Evolutionary conservation across 2,888 invertebrate species (phyloP).

Genomic region (Autographa pulchrina): DNA sequence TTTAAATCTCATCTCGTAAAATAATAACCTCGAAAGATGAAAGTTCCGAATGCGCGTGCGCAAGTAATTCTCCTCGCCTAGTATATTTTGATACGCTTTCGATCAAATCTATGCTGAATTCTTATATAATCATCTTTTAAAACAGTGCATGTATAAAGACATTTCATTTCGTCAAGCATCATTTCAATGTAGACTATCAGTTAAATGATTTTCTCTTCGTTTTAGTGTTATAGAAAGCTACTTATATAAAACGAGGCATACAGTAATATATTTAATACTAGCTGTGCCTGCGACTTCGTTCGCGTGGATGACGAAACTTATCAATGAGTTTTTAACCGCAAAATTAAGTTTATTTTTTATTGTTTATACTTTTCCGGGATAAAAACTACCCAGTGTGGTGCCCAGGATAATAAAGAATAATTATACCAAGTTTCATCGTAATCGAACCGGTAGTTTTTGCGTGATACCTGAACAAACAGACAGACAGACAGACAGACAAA

Average conservation of each 20-base stretch:
- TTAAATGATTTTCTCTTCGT: background rate
- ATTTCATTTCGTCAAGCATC: background rate
- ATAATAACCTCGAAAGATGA: background rate
- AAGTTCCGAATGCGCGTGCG: constrained; percentile 43
- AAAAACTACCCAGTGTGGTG: no score
- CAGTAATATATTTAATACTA: background rate
- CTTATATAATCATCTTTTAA: constrained; percentile 16
- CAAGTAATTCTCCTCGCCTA: constrained; percentile 41
- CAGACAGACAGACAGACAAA: no score
- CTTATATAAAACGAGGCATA: background rate
- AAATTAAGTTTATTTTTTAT: no score
- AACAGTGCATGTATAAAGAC: constrained; percentile 4
- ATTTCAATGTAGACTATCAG: background rate
- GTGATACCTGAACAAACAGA: no score
- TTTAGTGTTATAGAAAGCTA: background rate
- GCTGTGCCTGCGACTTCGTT: no score
- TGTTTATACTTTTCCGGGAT: no score
- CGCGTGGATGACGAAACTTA: no score
- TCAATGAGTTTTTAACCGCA: no score
- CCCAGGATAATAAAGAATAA: no score
- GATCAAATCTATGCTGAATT: constrained; percentile 55
- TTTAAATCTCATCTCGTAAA: background rate
- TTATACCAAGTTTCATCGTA: no score
- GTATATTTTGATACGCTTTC: constrained; percentile 55
- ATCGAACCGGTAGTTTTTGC: no score